A percentile compares a stretch with the other conserved stretches of the same genome.
Evolutionary conservation across 2,888 invertebrate species (phyloP).

Genomic region (Palloptera scutellata): DNA sequence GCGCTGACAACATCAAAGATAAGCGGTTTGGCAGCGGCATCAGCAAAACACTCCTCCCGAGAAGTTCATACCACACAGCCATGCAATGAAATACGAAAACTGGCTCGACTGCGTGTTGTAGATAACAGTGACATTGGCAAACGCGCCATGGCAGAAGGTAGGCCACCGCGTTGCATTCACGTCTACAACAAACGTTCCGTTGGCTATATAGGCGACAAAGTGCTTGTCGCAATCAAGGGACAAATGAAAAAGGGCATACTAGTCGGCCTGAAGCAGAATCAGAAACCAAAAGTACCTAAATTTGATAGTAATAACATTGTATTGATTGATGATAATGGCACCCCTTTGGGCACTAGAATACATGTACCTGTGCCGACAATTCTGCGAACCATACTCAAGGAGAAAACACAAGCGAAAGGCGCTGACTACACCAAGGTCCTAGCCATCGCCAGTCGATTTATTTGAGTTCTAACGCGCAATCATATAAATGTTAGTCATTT

Average conservation of each 20-base stretch:
- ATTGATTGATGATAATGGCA: constrained; percentile 92
- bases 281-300: constrained; percentile 82
- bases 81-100: constrained; percentile 74
- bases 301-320: constrained; percentile 97
- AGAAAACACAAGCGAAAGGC: constrained; percentile 80
- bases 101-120: constrained; percentile 87
- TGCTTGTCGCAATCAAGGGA: constrained; percentile 92
- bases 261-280: constrained; percentile 86
- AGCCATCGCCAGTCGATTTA: constrained; percentile 79
- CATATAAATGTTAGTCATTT: not conserved
- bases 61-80: constrained; percentile 69
- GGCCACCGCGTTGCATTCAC: constrained; percentile 92
- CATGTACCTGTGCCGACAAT: constrained; percentile 94
- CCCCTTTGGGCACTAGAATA: constrained; percentile 93
- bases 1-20: too few species aligned
- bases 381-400: constrained; percentile 82
- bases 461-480: constrained; percentile 39
- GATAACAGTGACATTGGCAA: constrained; percentile 97
- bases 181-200: constrained; percentile 84
- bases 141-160: constrained; percentile 92
- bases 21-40: too few species aligned
- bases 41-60: too few species aligned
- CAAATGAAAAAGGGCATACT: constrained; percentile 93
- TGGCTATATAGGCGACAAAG: constrained; percentile 79
- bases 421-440: constrained; percentile 92